Evolutionary conservation across 2,113 vertebrate species (phyloP).

Genomic region (Piaya cayana): DNA sequence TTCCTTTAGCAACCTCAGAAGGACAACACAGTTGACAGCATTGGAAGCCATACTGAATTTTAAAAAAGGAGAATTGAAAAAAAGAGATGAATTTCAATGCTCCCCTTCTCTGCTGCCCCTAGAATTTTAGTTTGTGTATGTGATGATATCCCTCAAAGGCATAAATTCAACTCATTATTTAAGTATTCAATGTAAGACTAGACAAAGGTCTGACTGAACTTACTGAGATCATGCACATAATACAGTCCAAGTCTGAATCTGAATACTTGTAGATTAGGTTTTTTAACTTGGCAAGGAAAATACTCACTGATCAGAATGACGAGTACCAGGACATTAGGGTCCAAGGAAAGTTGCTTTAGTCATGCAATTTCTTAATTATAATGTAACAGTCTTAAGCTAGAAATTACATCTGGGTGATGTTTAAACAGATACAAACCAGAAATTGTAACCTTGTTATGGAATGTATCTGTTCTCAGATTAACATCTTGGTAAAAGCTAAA

Average conservation of each 20-base stretch:
- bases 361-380: neutral
- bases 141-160: neutral
- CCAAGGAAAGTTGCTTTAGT: neutral
- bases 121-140: neutral
- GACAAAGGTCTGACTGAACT: neutral
- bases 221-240: neutral
- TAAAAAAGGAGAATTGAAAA: conserved; percentile 23
- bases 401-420: neutral
- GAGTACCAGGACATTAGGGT: neutral
- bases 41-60: conserved; percentile 38
- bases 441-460: neutral
- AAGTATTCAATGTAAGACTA: neutral
- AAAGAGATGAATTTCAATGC: neutral
- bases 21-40: conserved; percentile 8
- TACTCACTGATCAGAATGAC: neutral
- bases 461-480: neutral
- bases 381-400: neutral
- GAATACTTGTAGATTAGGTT: neutral
- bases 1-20: conserved; percentile 34
- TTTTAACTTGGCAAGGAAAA: neutral
- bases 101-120: rapidly evolving
- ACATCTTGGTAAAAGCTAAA: neutral
- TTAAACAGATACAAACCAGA: neutral
- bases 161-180: neutral
- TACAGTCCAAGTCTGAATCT: neutral